Evolutionary conservation across 2,797 vertebrate genomes (phyloP), one percentile per base, ranked within the genome.

Genomic region (Enteromius anoplus): DNA sequence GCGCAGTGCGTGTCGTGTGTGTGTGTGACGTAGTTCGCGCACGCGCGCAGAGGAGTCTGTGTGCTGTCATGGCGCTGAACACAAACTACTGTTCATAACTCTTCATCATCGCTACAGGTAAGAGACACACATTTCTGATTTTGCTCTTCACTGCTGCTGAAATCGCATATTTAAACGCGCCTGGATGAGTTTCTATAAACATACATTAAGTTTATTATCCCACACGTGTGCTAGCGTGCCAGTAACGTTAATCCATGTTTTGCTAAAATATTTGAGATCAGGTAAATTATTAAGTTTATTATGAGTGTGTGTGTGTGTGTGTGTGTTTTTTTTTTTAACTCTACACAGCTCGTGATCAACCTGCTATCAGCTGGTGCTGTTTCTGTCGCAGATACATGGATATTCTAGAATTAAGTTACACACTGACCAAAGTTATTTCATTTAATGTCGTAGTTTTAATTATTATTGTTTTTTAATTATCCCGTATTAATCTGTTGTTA

Each of bases 1-100:
- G 11, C 49, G 49, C 49, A n/a, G 29, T 19, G 29, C 71, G 19
- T 26, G 34, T 3, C 3, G 4, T 15, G 34, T 12, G 42, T 11
- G 42, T 9, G 2, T 10, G 4, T 42, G 66, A 80, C 23, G 66
- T 23, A 15, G 9, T n/a, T 26, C 32, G 12, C 47, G 42, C 80
- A 88, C 89, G 89, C 87, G 88, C 91, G 80, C 72, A 90, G 58
- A 85, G 82, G 91, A 92, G 45, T 86, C 3, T 64, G 2, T 26
- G 89, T 26, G 89, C 89, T 93, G 94, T 93, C 93, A 95, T 92
- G 91, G 91, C 92, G 92, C 84, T 87, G 34, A 47, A 89, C 82
- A 71, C 87, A 93, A 93, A 94, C 92, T 19, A 70, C 26, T 4
- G 78, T 60, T 2, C 17, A 73, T 77, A 69, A 70, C 40, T 66